Conservation (phyloP, 1,140 invertebrate species). For the Cotesia glomerata region DNA sequence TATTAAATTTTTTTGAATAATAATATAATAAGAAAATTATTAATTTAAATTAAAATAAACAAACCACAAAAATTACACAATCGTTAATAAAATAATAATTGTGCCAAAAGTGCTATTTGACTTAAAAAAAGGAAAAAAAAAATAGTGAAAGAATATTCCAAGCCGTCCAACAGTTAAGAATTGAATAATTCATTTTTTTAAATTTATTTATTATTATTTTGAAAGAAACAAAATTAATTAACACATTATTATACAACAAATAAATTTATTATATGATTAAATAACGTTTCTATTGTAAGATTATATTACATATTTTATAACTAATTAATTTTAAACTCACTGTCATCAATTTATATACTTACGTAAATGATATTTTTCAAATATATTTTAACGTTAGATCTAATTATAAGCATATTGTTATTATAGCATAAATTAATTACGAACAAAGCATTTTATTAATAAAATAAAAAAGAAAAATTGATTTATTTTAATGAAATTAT, state of each 20-base stretch:
- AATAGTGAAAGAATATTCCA: slow-evolving; percentile 14
- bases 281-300: no score
- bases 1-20: no score
- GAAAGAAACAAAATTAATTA: neutral
- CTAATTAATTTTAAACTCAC: no score
- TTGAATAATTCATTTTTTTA: neutral
- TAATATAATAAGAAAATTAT: neutral
- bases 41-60: neutral
- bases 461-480: neutral
- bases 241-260: neutral
- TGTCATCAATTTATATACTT: no score
- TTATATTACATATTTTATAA: no score
- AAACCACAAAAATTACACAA: neutral
- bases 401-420: no score
- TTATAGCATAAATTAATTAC: neutral
- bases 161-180: slow-evolving; percentile 28
- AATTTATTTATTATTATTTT: neutral
- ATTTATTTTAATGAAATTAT: neutral
- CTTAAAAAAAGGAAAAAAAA: neutral
- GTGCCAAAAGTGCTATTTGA: slow-evolving; percentile 32
- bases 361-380: no score
- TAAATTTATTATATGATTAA: no score
- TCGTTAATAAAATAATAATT: slow-evolving; percentile 7
- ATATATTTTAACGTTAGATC: no score
- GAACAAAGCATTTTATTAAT: neutral